Base-by-base conservation (phyloP, 2,797 vertebrate species). In the Eulemur albifrons region DNA sequence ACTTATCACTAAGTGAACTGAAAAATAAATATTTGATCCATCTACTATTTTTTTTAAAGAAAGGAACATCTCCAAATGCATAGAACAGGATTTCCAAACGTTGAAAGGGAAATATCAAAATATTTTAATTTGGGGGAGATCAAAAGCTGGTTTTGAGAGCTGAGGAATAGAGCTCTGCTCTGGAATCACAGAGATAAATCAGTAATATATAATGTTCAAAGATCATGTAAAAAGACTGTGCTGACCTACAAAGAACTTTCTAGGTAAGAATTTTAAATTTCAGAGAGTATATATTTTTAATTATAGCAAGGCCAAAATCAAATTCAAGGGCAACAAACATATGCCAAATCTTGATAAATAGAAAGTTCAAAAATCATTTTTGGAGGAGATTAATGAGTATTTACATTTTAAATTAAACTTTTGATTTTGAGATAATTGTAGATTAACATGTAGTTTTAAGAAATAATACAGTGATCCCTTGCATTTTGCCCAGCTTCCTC, bases 1-100 rank as follows among this genome's bases (percentile, higher is more conserved):
- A 27, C 10, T 38, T 52, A 70, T 52, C 6, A 95, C 93, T 94
- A 96, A 94, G 9, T 93, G 89, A 94, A 94, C 69, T 79, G 90
- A 96, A 95, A 70, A 70, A 52, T 92, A 96, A 96, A 67, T 0
- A 27, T 61, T 61, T 45, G 35, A 13, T 45, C 52, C 81, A 94
- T 81, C 32, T 0, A 0, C 63, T 87, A 92, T 35, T 48, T 80
- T 80, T 14, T 14, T 38, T 45, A 45, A 23, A 94, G 81, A 70
- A 59, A 72, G 4, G 15, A 77, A 59, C 4, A 70, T 76, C 6
- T 21, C 32, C 40, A 76, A 70, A 70, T 75, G 20, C 21, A 59
- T 67, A n/a, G n/a, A 86, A 65, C 21, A 86, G 27, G 35, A 88
- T 83, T 89, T 73, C 70, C 43, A 84, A 89, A 80, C 85, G 13